Evolutionary conservation across 2,113 vertebrate genomes (phyloP), one percentile per base, ranked within the genome.

Genomic region (Miniopterus natalensis): DNA sequence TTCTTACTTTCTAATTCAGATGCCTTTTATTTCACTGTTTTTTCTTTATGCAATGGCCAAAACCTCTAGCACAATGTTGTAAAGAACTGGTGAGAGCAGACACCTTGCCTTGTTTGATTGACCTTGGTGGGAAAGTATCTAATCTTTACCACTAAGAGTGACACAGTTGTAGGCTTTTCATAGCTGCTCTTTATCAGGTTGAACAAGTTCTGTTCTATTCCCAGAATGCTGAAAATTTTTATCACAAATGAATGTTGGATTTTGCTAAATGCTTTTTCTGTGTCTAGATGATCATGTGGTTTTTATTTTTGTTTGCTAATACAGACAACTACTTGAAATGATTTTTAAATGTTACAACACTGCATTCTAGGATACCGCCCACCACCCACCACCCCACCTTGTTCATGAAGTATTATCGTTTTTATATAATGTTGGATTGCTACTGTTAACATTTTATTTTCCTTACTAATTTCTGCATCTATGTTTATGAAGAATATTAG

Each of bases 1-100:
- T 78, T 86, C 14, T 81, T 95, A 81, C 49, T 90, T 95, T 95
- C 65, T 66, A 63, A 95, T 45, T 36, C 71, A 61, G 20, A 40
- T 36, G 36, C 31, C 40, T 93, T 90, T 74, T 55, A 83, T 73
- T 92, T 83, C 42, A 92, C 9, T 36, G 17, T 21, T 79, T 87
- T 70, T 83, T 83, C 63, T 55, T 84, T 91, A 42, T 78, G 3
- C 11, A 42, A 36, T 63, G 63, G 57, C 12, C 23, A 9, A 93
- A 90, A 83, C 42, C 14, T 90, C 53, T 36, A 87, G 11, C 47
- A 90, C 40, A 80, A 80, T 73, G 66, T 7, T 92, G 55, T 79
- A 88, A 94, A 87, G 42, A 91, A 84, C 49, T 14, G 25, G 51
- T 79, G 55, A 92, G 11, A 65, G 55, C 18, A 53, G 23, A 61